Conservation (phyloP, 2,888 invertebrate genomes). For the Phengaris alcon region DNA sequence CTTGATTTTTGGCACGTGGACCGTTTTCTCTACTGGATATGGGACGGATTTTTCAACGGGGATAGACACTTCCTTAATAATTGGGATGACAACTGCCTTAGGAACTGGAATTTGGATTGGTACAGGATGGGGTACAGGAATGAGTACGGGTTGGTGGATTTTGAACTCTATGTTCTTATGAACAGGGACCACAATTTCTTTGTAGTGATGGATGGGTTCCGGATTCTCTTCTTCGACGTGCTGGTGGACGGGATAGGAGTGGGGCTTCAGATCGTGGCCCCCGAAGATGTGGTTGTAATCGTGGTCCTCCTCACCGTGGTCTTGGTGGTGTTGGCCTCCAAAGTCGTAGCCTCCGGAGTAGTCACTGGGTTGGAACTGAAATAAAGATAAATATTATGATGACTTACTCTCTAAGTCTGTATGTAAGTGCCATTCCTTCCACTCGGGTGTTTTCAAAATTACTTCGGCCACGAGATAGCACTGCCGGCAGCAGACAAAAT, state of each 20-base stretch:
- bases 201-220: conserved; percentile 83
- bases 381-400: not conserved
- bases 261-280: conserved; percentile 59
- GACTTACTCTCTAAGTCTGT: too few relatives aligned
- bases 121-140: conserved; percentile 82
- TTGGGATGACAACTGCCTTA: conserved; percentile 83
- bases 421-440: too few relatives aligned
- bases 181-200: conserved; percentile 82
- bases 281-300: conserved; percentile 57
- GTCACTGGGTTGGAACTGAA: conserved; percentile 65
- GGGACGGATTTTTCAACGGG: conserved; percentile 87
- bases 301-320: conserved; percentile 43
- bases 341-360: conserved; percentile 53
- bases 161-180: conserved; percentile 81
- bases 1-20: conserved; percentile 83
- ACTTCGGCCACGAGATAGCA: too few relatives aligned
- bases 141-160: conserved; percentile 76
- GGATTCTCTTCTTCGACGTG: conserved; percentile 85
- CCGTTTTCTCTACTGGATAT: conserved; percentile 83
- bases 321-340: conserved; percentile 39
- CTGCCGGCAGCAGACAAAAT: too few relatives aligned
- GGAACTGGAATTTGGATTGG: conserved; percentile 85
- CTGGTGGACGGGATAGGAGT: conserved; percentile 80
- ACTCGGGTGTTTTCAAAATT: too few relatives aligned
- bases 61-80: conserved; percentile 83